Evolutionary conservation across 2,888 invertebrate genomes (phyloP).

Genomic region (Yponomeuta cagnagella): DNA sequence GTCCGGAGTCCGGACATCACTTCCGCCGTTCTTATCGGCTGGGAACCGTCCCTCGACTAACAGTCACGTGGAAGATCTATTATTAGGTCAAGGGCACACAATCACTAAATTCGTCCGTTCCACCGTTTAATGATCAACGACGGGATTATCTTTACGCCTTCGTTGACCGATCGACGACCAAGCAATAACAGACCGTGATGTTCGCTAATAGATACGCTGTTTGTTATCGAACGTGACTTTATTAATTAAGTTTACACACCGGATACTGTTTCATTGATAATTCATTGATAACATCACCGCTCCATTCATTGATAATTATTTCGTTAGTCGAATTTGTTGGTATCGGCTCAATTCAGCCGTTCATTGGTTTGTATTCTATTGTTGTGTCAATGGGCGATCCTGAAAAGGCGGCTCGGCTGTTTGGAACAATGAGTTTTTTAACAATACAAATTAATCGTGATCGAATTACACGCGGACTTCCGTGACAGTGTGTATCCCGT

Average conservation of each 20-base stretch:
- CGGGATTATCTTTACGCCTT: conserved; percentile 12
- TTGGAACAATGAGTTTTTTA: background rate
- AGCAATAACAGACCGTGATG: conserved; percentile 3
- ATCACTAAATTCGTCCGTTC: background rate
- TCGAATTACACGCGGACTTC: background rate
- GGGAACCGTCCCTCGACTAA: conserved; percentile 46
- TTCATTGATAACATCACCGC: conserved; percentile 15
- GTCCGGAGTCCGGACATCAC: conserved; percentile 54
- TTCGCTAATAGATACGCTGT: background rate
- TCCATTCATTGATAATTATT: conserved; percentile 16
- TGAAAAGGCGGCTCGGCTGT: background rate
- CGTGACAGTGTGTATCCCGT: background rate
- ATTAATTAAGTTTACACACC: conserved; percentile 11
- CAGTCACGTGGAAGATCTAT: conserved; percentile 18
- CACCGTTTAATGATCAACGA: conserved; percentile 5
- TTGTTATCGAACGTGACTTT: conserved; percentile 10
- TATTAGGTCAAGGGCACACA: conserved; percentile 12
- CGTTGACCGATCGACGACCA: background rate
- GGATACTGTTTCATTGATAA: conserved; percentile 14
- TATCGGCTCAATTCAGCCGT: conserved; percentile 3
- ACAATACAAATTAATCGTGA: background rate
- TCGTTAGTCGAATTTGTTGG: background rate
- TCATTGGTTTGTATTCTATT: background rate
- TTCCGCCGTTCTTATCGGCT: conserved; percentile 64
- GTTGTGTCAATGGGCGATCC: background rate